Percentiles rank a stretch among this genome's conserved stretches.
Conservation (phyloP, 2,888 invertebrate species). For the Fragum sueziense region DNA sequence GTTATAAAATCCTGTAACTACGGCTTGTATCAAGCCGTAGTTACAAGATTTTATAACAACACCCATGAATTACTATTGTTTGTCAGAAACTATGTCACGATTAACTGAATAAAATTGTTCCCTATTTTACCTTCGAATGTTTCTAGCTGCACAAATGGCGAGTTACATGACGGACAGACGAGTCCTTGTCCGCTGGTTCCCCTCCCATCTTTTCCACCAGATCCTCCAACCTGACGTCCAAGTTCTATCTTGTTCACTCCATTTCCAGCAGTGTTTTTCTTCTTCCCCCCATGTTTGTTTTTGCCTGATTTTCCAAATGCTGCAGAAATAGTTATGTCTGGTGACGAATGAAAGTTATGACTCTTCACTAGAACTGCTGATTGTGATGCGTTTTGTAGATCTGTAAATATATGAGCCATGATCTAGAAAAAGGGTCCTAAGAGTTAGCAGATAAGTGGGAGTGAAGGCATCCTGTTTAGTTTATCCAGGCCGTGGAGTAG, state of each 20-base stretch:
- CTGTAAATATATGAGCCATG: no score
- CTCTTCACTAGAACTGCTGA: neutral
- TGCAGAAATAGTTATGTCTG: neutral
- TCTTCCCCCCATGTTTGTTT: neutral
- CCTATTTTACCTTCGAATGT: conserved; percentile 32
- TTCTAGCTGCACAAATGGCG: conserved; percentile 34
- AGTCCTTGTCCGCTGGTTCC: neutral
- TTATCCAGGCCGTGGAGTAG: no score
- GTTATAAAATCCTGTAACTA: no score
- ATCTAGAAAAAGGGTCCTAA: no score
- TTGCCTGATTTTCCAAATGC: neutral
- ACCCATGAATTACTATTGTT: no score
- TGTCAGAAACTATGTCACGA: no score
- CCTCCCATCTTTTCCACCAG: conserved; percentile 18
- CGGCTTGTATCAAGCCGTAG: no score
- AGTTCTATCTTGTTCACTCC: neutral
- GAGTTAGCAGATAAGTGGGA: no score
- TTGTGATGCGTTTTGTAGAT: conserved; percentile 3
- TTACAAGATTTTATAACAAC: no score
- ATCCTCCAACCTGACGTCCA: neutral
- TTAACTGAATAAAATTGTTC: no score
- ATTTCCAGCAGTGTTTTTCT: neutral
- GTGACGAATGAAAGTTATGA: conserved; percentile 10
- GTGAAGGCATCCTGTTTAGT: no score
- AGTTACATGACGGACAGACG: conserved; percentile 37